Percentiles rank a stretch among this genome's conserved stretches.
These are phyloP conservation scores for Channa argus DNA, from an alignment of 2,113 vertebrate genomes.

Conservation along the genomic window DNA sequence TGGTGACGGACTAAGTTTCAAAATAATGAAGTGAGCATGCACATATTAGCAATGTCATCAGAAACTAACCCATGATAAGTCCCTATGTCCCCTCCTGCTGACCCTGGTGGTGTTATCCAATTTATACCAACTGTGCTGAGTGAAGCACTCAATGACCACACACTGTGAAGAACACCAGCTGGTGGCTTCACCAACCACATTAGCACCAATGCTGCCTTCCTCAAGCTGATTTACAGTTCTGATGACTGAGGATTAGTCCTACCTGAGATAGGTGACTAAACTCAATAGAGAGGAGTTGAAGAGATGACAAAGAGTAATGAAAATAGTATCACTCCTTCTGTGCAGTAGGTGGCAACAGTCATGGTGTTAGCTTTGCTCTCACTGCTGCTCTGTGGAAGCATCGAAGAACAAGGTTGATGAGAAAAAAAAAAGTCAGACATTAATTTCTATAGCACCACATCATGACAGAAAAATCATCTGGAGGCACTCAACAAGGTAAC, in stretches of 20 bases:
- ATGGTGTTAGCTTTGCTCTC: background rate
- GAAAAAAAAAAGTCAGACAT: too few relatives aligned
- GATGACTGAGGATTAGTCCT: slow-evolving; percentile 9
- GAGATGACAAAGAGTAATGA: background rate
- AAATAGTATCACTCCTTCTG: background rate
- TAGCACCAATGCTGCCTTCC: slow-evolving; percentile 36
- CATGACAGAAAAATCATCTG: too few relatives aligned
- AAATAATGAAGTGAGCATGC: slow-evolving; percentile 23
- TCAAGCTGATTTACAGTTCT: slow-evolving; percentile 43
- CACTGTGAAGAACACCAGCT: slow-evolving; percentile 22
- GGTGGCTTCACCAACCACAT: slow-evolving; percentile 42
- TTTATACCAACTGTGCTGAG: slow-evolving; percentile 30
- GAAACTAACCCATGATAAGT: slow-evolving; percentile 41
- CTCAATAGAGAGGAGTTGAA: background rate
- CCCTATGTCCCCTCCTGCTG: slow-evolving; percentile 7
- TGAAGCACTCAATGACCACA: slow-evolving; percentile 2
- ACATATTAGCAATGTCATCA: slow-evolving; percentile 44
- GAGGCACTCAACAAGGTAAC: too few relatives aligned
- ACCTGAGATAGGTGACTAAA: background rate
- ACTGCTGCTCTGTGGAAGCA: too few relatives aligned
- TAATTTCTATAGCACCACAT: too few relatives aligned
- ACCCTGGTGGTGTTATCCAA: slow-evolving; percentile 50
- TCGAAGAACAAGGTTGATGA: too few relatives aligned
- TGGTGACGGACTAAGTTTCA: background rate
- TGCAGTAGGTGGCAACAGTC: background rate